Conservation (phyloP, 2,888 invertebrate species). For the Aplocera efformata region DNA sequence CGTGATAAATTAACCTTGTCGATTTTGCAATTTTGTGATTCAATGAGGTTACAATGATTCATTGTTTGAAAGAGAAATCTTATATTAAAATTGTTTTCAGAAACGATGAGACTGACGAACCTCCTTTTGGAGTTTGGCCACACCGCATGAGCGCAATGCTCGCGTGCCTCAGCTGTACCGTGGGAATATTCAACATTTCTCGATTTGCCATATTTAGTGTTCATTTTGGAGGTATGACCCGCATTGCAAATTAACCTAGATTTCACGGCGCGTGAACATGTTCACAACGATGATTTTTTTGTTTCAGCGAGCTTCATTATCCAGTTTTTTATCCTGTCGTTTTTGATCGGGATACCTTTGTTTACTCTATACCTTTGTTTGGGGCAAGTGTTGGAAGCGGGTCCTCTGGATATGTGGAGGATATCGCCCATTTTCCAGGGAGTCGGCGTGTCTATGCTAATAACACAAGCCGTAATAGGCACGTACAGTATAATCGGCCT, state of each 20-base stretch:
- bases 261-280: conserved; percentile 1
- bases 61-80: conserved; percentile 16
- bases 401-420: conserved; percentile 95
- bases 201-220: conserved; percentile 92
- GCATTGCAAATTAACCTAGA: conserved; percentile 27
- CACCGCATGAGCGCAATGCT: conserved; percentile 86
- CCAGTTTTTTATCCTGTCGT: conserved; percentile 91
- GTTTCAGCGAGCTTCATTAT: conserved; percentile 90
- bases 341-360: conserved; percentile 90
- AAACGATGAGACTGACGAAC: conserved; percentile 68
- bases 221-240: conserved; percentile 86
- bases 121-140: conserved; percentile 72
- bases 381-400: conserved; percentile 91
- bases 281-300: conserved; percentile 20
- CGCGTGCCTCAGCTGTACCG: conserved; percentile 90
- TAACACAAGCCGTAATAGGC: conserved; percentile 90
- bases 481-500: conserved; percentile 93
- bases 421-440: conserved; percentile 96
- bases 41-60: conserved; percentile 43
- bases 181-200: conserved; percentile 93
- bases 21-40: conserved; percentile 28
- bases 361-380: conserved; percentile 91
- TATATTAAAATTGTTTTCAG: conserved; percentile 37
- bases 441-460: conserved; percentile 89
- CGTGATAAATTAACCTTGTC: conserved; percentile 24